Evolutionary conservation across 1,140 invertebrate species (phyloP), one percentile per base, ranked within the genome.

Genomic region (Alviniconcha marisindica): DNA sequence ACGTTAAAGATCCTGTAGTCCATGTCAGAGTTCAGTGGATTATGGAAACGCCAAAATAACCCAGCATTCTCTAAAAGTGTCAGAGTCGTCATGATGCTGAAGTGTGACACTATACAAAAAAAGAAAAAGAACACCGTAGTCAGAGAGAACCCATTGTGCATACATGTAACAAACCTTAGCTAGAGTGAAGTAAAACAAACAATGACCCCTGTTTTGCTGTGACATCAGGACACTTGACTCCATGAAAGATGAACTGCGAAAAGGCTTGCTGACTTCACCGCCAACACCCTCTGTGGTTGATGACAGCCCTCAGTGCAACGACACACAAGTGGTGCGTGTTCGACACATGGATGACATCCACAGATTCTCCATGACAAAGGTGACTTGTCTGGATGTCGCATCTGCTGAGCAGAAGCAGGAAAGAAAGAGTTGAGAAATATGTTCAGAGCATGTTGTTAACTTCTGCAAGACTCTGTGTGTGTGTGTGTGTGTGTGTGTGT

Each of bases 191-290:
- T 51, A 51, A 7, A 51, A 51, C 48, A 10, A 7, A 10, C 18
- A 51, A 18, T 18, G 48, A 51, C 7, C 18, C 48, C 18, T 28
- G 5, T 28, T 66, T 66, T 28, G 5, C 42, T 3, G 24, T 74
- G 0, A 42, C 36, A 36, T 42, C 73, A 76, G 73, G 21, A 40
- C 73, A 2, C 40, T 76, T 1, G 42, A 54, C 28, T 51, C 44
- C n/a, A 54, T 76, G 21, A 76, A 76, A 76, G 73, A 42, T 5
- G 73, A 76, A 51, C 73, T 76, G 42, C 24, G 42, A 42, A 76
- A 51, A 54, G 44, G 24, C 14, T 4, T 33, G 12, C 14, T 51
- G 40, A 54, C 12, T 18, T 51, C 73, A 18, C 73, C 73, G 2
- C 44, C n/a, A 36, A 33, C 73, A 3, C 42, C 71, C 38, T 24